Percentiles rank a stretch among this genome's conserved stretches.
Conservation (phyloP, 2,113 vertebrate genomes). For the Cyprinus carpio region DNA sequence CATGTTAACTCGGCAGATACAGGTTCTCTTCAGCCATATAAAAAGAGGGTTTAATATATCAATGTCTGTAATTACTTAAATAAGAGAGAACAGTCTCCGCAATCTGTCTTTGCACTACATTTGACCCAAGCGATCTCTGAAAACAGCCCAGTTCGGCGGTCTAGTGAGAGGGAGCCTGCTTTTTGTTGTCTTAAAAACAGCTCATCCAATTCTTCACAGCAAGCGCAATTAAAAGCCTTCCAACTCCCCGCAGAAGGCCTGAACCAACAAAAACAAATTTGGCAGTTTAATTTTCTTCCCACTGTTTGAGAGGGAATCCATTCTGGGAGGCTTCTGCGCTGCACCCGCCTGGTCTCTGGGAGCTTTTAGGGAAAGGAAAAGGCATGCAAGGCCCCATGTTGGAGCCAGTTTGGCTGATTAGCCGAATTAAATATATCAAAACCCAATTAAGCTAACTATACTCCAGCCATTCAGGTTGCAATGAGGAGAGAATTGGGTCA, state of each 20-base stretch:
- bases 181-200: constrained; percentile 67
- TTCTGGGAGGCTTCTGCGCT: constrained; percentile 63
- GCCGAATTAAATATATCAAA: constrained; percentile 79
- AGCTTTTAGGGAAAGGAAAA: constrained; percentile 63
- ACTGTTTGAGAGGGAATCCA: constrained; percentile 75
- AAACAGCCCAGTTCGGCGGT: neutral
- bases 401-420: constrained; percentile 74
- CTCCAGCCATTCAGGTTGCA: constrained; percentile 70
- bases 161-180: constrained; percentile 54
- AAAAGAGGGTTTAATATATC: neutral
- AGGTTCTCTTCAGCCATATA: neutral
- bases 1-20: neutral
- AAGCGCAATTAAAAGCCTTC: constrained; percentile 80
- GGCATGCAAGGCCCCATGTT: constrained; percentile 64
- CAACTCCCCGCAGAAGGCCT: constrained; percentile 73
- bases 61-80: constrained; percentile 38
- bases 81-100: constrained; percentile 9
- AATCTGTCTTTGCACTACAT: constrained; percentile 39
- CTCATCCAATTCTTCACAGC: constrained; percentile 73
- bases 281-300: constrained; percentile 83
- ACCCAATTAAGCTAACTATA: constrained; percentile 78
- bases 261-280: constrained; percentile 83
- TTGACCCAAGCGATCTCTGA: constrained; percentile 49
- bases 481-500: constrained; percentile 64
- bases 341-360: constrained; percentile 61